phyloP scores from a whole-genome alignment of 1,140 invertebrate genomes.

The Sitodiplosis mosellana region DNA sequence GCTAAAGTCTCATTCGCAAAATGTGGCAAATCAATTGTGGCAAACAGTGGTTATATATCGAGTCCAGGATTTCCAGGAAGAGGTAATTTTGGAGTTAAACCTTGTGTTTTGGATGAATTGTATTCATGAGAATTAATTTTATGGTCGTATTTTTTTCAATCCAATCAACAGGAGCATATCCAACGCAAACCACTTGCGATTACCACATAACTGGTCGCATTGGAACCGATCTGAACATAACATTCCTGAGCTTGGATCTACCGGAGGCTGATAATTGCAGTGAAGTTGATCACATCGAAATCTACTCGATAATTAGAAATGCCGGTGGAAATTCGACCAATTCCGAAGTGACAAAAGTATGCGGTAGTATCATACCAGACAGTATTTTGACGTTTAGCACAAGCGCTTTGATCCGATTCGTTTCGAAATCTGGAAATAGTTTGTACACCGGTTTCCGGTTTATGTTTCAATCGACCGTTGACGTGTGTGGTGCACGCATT shows the following conservation, averaged over 20 bases:
- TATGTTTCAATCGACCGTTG: conserved; percentile 24
- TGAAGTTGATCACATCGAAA: conserved; percentile 1
- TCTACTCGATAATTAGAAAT: conserved; percentile 23
- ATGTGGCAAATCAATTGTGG: conserved; percentile 36
- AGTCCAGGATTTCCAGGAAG: conserved; percentile 33
- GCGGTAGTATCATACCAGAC: conserved; percentile 8
- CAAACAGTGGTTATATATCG: conserved; percentile 20
- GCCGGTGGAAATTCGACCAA: conserved; percentile 2
- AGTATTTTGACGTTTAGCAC: conserved; percentile 13
- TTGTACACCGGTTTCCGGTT: conserved; percentile 23
- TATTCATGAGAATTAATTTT: no score
- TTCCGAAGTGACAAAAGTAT: conserved; percentile 1
- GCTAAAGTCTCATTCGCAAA: conserved; percentile 43
- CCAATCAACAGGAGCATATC: no score
- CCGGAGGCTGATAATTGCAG: conserved; percentile 7
- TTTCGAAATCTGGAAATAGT: conserved; percentile 29
- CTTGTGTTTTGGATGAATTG: no score
- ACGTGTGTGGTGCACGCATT: conserved; percentile 41
- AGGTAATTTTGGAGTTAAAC: no score
- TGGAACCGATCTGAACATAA: conserved; percentile 30
- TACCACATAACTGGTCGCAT: conserved; percentile 34
- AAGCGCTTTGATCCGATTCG: conserved; percentile 18
- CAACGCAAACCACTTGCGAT: conserved; percentile 28
- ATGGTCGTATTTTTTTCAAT: no score
- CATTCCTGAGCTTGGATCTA: conserved; percentile 28